Conservation (phyloP, 2,113 vertebrate species). For the Bucco capensis region DNA sequence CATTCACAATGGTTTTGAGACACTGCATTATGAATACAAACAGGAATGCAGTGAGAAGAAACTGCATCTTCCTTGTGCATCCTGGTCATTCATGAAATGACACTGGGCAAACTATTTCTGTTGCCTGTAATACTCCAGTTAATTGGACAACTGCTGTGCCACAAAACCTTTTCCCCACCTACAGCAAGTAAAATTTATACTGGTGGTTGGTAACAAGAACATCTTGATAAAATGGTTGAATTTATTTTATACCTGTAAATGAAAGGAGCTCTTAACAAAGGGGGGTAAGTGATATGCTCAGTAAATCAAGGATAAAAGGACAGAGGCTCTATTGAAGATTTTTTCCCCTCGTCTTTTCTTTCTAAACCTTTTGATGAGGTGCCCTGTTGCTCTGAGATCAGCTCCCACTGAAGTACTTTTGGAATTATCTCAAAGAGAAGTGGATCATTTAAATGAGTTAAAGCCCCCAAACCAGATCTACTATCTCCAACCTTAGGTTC, state of each 20-base stretch:
- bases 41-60: background rate
- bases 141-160: conserved; percentile 69
- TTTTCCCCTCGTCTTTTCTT: conserved; percentile 36
- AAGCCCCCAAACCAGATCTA: conserved; percentile 38
- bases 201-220: conserved; percentile 64
- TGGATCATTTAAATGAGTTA: conserved; percentile 57
- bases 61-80: background rate
- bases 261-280: conserved; percentile 67
- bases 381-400: conserved; percentile 58
- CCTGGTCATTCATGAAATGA: conserved; percentile 18
- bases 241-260: conserved; percentile 66
- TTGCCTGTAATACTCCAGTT: conserved; percentile 43
- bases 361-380: conserved; percentile 62
- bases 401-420: conserved; percentile 53
- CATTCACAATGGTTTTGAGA: background rate
- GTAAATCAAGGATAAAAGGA: conserved; percentile 69
- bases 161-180: conserved; percentile 38
- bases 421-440: conserved; percentile 63
- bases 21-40: background rate
- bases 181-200: conserved; percentile 62
- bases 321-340: conserved; percentile 56
- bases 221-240: conserved; percentile 64
- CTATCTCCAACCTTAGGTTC: background rate
- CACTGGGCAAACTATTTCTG: conserved; percentile 4
- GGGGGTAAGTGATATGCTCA: conserved; percentile 57